A percentile compares a stretch with the other conserved stretches of the same genome.
Conservation (phyloP, 1,140 invertebrate species). For the Drosophila orosa region DNA sequence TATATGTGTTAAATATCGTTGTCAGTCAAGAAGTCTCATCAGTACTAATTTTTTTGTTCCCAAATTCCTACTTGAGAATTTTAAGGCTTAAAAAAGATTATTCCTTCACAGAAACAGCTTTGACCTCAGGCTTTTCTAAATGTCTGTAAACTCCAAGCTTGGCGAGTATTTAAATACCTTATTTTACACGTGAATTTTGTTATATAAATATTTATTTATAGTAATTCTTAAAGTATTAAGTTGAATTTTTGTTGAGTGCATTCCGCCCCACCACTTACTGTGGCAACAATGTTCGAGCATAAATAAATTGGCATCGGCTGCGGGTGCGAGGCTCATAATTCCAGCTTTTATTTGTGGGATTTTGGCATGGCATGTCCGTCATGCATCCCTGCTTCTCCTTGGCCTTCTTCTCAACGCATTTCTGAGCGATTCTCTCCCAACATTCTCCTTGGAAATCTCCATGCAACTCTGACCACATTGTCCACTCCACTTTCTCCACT, state of each 20-base stretch:
- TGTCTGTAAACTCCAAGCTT: no score
- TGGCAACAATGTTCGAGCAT: slow-evolving; percentile 79
- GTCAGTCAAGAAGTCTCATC: no score
- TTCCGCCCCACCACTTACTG: slow-evolving; percentile 34
- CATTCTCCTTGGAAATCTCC: background rate
- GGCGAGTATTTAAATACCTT: no score
- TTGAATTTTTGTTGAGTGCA: slow-evolving; percentile 11
- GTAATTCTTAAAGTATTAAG: background rate
- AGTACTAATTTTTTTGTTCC: background rate
- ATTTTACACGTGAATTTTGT: no score
- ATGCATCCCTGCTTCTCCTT: slow-evolving; percentile 52
- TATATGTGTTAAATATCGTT: no score
- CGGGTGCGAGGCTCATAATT: slow-evolving; percentile 68
- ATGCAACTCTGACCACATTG: background rate
- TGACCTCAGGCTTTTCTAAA: no score
- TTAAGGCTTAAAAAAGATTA: no score
- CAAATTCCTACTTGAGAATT: no score
- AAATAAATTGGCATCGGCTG: slow-evolving; percentile 77
- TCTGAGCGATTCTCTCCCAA: background rate
- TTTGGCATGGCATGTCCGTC: slow-evolving; percentile 80
- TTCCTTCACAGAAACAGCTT: no score
- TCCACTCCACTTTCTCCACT: slow-evolving; percentile 29
- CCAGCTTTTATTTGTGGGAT: slow-evolving; percentile 83
- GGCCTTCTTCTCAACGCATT: slow-evolving; percentile 8
- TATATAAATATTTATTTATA: background rate